phyloP scores from a whole-genome alignment of 2,113 vertebrate genomes.

The Ictalurus furcatus region DNA sequence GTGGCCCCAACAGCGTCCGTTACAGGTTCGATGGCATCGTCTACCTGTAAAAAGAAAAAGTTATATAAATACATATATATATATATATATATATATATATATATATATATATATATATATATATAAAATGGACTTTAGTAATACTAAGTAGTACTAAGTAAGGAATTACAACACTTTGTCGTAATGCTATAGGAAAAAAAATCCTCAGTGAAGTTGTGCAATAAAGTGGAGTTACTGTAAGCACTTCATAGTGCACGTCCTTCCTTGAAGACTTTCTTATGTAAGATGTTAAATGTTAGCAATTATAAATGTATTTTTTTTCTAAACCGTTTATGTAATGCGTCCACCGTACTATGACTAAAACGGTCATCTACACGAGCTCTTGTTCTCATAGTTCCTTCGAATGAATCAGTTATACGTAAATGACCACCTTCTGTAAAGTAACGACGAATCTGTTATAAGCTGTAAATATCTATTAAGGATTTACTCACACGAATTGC shows the following conservation, averaged over 20 bases:
- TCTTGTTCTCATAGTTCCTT: background rate
- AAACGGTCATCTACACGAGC: background rate
- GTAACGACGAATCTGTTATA: background rate
- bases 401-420: background rate
- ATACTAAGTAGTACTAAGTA: background rate
- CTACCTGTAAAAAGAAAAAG: slow-evolving; percentile 73
- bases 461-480: too few relatives aligned
- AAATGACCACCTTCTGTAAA: background rate
- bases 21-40: slow-evolving; percentile 90
- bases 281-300: background rate
- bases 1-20: slow-evolving; percentile 92
- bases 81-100: too few relatives aligned
- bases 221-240: background rate
- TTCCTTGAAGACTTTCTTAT: background rate
- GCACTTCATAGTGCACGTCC: background rate
- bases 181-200: background rate
- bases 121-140: too few relatives aligned
- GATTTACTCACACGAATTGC: slow-evolving; percentile 86
- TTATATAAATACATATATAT: too few relatives aligned
- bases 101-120: too few relatives aligned
- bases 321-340: background rate
- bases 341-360: background rate
- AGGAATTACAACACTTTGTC: background rate
- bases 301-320: background rate
- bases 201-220: background rate